These are phyloP conservation scores for Labeo rohita DNA, from an alignment of 2,113 vertebrate genomes.

Conservation along the genomic window DNA sequence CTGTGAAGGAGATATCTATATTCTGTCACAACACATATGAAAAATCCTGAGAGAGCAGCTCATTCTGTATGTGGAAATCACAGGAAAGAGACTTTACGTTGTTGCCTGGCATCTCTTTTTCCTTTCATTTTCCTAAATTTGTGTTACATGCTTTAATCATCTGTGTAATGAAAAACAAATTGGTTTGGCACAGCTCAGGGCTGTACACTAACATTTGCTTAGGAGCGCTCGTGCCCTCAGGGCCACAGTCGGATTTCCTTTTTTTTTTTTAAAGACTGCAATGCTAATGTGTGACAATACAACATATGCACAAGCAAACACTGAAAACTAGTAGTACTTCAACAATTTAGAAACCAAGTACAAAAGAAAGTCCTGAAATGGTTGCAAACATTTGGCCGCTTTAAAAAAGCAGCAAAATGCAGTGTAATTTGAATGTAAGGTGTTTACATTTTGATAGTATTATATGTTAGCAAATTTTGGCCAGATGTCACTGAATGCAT, in stretches of 20 bases:
- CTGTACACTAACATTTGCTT: conserved; percentile 22
- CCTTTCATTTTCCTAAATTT: not conserved
- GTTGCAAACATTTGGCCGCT: not conserved
- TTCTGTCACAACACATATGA: not conserved
- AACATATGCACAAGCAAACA: not conserved
- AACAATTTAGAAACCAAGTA: not conserved
- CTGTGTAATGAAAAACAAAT: conserved; percentile 71
- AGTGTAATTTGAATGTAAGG: not conserved
- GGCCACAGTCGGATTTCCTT: not conserved
- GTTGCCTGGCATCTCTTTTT: not conserved
- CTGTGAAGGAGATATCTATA: not conserved
- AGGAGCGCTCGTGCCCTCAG: not conserved
- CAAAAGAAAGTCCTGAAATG: not conserved
- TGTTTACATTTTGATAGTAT: not conserved
- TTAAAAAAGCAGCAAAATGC: not conserved
- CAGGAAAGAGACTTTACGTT: not conserved
- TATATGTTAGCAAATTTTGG: not conserved
- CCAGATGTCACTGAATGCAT: not conserved
- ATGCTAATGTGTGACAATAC: not conserved
- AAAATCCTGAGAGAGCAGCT: not conserved
- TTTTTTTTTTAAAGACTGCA: not conserved
- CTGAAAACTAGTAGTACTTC: not conserved
- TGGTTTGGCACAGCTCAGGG: conserved; percentile 60
- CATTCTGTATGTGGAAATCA: not conserved
- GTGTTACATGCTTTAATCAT: conserved; percentile 63